phyloP scores from a whole-genome alignment of 1,140 invertebrate genomes.

The Bacillus rossius region DNA sequence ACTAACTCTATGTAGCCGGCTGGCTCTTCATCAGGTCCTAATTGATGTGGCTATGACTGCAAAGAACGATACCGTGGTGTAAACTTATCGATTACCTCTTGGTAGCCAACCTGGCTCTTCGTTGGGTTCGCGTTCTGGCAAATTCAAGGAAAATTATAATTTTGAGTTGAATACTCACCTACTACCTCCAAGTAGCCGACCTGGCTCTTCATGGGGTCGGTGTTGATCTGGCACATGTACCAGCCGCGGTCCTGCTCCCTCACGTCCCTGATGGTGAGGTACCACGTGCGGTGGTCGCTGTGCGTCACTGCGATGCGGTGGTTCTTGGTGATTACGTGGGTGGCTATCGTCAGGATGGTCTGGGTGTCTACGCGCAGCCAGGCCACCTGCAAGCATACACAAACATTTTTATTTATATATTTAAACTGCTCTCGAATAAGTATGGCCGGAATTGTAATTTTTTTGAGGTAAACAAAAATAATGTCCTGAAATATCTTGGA shows the following conservation, averaged over 20 bases:
- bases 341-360: conserved; percentile 53
- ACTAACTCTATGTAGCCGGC: too few species aligned
- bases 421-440: too few species aligned
- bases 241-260: conserved; percentile 45
- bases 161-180: conserved; percentile 43
- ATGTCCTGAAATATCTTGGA: too few species aligned
- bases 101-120: too few species aligned
- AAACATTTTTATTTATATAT: not conserved
- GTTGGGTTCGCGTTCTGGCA: too few species aligned
- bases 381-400: conserved; percentile 45
- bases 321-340: conserved; percentile 51
- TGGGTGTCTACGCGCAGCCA: conserved; percentile 57
- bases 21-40: too few species aligned
- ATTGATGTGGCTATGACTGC: too few species aligned
- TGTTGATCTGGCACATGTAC: conserved; percentile 56
- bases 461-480: too few species aligned
- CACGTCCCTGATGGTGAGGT: conserved; percentile 46
- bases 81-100: conserved; percentile 51
- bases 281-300: conserved; percentile 50
- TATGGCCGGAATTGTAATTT: too few species aligned
- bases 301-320: conserved; percentile 51
- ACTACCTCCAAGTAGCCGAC: conserved; percentile 52
- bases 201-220: conserved; percentile 52
- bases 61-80: too few species aligned
- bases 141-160: too few species aligned